A percentile compares a stretch with the other conserved stretches of the same genome.
phyloP scores from a whole-genome alignment of 2,888 invertebrate species.

The Clepsis dumicolana region DNA sequence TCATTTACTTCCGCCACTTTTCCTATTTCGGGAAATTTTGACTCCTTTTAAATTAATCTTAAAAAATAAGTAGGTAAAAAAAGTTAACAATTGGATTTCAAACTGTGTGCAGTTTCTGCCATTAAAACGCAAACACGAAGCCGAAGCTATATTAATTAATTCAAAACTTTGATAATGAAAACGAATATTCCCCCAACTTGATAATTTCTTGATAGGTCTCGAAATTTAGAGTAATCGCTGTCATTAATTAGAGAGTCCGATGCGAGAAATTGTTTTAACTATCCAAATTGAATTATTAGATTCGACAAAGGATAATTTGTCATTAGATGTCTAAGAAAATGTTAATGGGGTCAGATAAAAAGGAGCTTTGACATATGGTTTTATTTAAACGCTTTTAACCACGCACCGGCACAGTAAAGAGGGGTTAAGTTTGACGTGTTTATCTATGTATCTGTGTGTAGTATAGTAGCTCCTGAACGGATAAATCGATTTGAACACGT shows the following conservation, averaged over 20 bases:
- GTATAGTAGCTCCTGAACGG: too few species aligned
- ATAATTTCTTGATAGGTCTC: slow-evolving; percentile 35
- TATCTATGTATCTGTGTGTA: too few species aligned
- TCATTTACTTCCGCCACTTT: too few species aligned
- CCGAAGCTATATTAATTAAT: slow-evolving; percentile 19
- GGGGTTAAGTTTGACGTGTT: too few species aligned
- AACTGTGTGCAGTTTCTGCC: background rate
- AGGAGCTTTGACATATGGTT: background rate
- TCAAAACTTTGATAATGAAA: slow-evolving; percentile 30
- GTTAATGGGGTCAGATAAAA: background rate
- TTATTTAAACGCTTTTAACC: too few species aligned
- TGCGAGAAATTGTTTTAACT: slow-evolving; percentile 23
- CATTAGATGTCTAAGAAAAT: background rate
- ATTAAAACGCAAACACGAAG: slow-evolving; percentile 14
- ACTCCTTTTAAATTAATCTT: too few species aligned
- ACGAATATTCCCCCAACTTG: slow-evolving; percentile 26
- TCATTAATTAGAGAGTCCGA: slow-evolving; percentile 30
- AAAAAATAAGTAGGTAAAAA: too few species aligned
- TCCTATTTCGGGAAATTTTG: too few species aligned
- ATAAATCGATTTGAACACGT: too few species aligned
- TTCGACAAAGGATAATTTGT: slow-evolving; percentile 6
- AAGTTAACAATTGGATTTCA: background rate
- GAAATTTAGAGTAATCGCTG: slow-evolving; percentile 32
- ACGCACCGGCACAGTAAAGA: too few species aligned
- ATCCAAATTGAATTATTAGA: slow-evolving; percentile 15